Percentiles rank a stretch among this genome's conserved stretches.
Conservation (phyloP, 1,140 invertebrate species). For the Caenorhabditis tropicalis region DNA sequence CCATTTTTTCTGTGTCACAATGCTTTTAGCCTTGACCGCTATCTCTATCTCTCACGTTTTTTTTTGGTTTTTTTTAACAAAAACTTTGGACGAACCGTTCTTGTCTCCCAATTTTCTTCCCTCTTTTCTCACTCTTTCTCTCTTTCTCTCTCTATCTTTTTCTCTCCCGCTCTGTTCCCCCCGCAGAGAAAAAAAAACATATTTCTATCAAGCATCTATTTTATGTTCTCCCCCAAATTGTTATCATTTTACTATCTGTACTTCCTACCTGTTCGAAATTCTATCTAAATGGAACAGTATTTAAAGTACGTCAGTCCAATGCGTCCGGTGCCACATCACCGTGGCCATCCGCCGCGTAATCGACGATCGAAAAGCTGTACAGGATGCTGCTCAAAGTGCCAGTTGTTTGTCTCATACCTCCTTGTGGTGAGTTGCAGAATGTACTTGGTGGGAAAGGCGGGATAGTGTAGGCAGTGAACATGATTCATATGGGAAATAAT, state of each 20-base stretch:
- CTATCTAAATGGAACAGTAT: neutral
- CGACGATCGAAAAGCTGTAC: neutral
- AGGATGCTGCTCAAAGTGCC: conserved; percentile 25
- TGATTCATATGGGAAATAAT: conserved; percentile 24
- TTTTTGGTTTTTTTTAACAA: neutral
- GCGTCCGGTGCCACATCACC: conserved; percentile 34
- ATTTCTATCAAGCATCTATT: conserved; percentile 17
- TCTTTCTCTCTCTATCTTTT: neutral
- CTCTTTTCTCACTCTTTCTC: neutral
- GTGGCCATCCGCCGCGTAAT: conserved; percentile 4
- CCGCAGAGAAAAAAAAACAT: conserved; percentile 9
- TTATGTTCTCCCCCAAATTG: neutral
- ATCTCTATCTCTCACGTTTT: neutral
- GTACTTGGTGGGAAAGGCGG: neutral
- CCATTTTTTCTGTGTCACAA: neutral
- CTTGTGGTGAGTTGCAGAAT: conserved; percentile 1
- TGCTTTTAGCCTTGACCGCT: neutral
- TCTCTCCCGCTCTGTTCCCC: neutral
- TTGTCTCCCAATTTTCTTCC: neutral
- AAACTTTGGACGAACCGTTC: neutral
- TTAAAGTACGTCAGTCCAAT: conserved; percentile 33
- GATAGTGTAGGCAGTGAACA: neutral
- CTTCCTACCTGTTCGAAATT: neutral
- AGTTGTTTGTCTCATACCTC: conserved; percentile 4
- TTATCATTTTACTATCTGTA: neutral